Evolutionary conservation across 2,888 invertebrate species (phyloP), one percentile per base, ranked within the genome.

Genomic region (Scaptodrosophila latifasciaeformis): DNA sequence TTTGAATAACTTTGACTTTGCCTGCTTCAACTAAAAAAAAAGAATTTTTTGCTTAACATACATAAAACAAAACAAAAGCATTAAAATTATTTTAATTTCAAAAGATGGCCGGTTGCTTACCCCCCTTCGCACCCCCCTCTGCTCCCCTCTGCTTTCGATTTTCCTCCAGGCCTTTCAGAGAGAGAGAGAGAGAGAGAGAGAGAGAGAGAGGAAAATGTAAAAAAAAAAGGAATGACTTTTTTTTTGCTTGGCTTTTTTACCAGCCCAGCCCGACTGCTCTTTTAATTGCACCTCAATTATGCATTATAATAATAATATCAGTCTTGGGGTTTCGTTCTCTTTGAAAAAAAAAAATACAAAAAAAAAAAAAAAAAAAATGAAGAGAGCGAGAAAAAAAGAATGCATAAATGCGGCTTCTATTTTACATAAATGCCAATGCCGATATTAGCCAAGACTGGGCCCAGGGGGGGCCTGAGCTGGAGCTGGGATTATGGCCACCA

Each of bases 241-340:
- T 24, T 7, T 24, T 24, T 24, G 24, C 24, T 37, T 37, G 37
- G 15, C 13, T 37, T 37, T 17, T 17, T 2, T 2, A 17, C 34
- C 12, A 30, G 30, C 34, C 13, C 10, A 4, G 34, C 13, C 10
- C n/a, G n/a, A n/a, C 40, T 17, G 13, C 40, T 48, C 46, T 61
- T 65, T 72, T 72, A 72, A 72, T 72, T 72, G 62, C 46, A 21
- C 61, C 65, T 59, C 72, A 76, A 72, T 72, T 72, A 72, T 76
- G 65, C 13, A 37, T 24, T 24, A 24, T 24, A 24, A 24, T 5
- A 24, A 24, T 7, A 24, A 7, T 7, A 7, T 5, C 24, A 5
- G 9, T 13, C 37, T n/a, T n/a, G n/a, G n/a, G n/a, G n/a, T n/a
- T n/a, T n/a, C n/a, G n/a, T n/a, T n/a, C n/a, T n/a, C n/a, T n/a